Base-by-base conservation (phyloP, 2,888 invertebrate genomes). In the Lucinisca nassula region DNA sequence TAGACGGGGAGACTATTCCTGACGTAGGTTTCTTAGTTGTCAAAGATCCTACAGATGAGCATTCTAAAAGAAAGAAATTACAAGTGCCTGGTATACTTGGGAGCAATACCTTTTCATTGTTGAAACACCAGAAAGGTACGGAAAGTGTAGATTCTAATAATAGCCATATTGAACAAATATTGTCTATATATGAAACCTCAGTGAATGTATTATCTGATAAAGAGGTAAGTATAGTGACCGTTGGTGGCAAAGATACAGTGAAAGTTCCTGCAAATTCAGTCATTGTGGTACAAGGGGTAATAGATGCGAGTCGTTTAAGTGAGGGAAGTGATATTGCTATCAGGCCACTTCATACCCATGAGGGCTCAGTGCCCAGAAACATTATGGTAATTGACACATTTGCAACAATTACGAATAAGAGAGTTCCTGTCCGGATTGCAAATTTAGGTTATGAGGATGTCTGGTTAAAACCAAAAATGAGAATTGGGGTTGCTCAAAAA, bases 361-460 rank as follows among this genome's bases (percentile, higher is more conserved):
- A 58, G 14, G 79, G 83, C 14, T 37, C 49, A 24, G 24, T 86
- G 6, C 76, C 79, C 0, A 70, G 67, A 40, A 83, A 86, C 38
- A 35, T 86, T n/a, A 10, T 79, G 17, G 37, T 83, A 17, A 58
- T 86, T 6, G 80, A 86, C 55, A 83, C 79, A 27, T 80, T 72
- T 12, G 37, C 35, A 6, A 49, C 38, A 38, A 76, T 83, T 0
- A 30, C 30, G 30, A 72, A 80, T 35, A 72, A 72, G 1, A 75
- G n/a, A 27, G 58, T 80, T 24, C 77, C 80, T 38, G 77, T 79
- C 21, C 24, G 61, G 32, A 35, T 83, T 27, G 49, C 83, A 0
- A 86, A 79, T 32, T 72, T 82, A 27, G 76, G 76, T 21, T 27
- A 21, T 51, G 72, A 82, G 49, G 79, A 76, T 72, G 40, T 79